Conservation (phyloP, 2,888 invertebrate species). For the Trichogramma dendrolimi region DNA sequence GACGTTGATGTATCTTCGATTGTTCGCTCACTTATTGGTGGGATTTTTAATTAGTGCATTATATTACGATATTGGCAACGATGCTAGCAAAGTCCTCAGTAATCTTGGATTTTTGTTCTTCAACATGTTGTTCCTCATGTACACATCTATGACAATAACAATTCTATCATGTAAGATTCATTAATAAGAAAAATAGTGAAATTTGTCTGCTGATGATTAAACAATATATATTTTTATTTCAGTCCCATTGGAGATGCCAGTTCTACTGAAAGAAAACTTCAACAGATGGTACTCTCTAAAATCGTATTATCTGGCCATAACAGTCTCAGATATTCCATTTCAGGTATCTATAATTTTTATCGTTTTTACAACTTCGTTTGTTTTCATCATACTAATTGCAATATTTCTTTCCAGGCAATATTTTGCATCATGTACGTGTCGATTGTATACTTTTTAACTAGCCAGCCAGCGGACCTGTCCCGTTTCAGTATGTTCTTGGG, state of each 20-base stretch:
- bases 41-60: conserved; percentile 91
- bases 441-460: conserved; percentile 91
- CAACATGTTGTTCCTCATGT: conserved; percentile 98
- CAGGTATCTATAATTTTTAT: conserved; percentile 63
- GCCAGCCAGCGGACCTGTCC: conserved; percentile 79
- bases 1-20: conserved; percentile 91
- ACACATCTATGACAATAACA: conserved; percentile 98
- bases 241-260: conserved; percentile 96
- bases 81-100: conserved; percentile 91
- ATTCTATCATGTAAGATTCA: conserved; percentile 85
- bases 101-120: conserved; percentile 97
- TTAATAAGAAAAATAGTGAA: background rate
- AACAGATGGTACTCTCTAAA: conserved; percentile 95
- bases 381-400: background rate
- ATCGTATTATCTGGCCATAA: conserved; percentile 92
- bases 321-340: conserved; percentile 95
- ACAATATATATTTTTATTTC: conserved; percentile 31
- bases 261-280: conserved; percentile 89
- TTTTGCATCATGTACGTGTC: conserved; percentile 90
- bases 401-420: conserved; percentile 67
- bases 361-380: background rate
- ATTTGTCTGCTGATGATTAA: background rate
- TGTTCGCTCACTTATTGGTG: conserved; percentile 90
- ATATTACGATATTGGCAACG: conserved; percentile 93
- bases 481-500: conserved; percentile 85